Conservation (phyloP, 1,140 invertebrate genomes). For the Hermetia illucens region DNA sequence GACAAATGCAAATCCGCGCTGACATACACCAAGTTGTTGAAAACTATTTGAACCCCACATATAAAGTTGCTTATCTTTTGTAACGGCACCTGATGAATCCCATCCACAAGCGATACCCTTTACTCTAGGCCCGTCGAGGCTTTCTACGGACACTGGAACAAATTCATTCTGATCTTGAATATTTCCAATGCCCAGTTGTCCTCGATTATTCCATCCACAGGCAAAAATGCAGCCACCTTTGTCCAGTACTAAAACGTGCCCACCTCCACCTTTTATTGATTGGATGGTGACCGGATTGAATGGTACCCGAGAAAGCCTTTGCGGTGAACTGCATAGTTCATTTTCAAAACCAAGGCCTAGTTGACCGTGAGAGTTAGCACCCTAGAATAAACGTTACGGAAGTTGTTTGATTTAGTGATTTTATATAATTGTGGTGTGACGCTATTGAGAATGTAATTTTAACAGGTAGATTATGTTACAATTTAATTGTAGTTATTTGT, state of each 20-base stretch:
- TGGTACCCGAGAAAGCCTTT: slow-evolving; percentile 35
- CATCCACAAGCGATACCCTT: slow-evolving; percentile 51
- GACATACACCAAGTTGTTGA: slow-evolving; percentile 52
- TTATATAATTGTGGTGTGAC: too few species aligned
- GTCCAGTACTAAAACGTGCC: slow-evolving; percentile 55
- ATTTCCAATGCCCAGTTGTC: slow-evolving; percentile 51
- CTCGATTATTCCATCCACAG: slow-evolving; percentile 78
- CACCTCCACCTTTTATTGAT: slow-evolving; percentile 57
- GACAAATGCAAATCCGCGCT: slow-evolving; percentile 32
- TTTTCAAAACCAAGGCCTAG: slow-evolving; percentile 49
- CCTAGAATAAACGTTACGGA: too few species aligned
- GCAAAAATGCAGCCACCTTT: slow-evolving; percentile 52
- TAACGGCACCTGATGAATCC: slow-evolving; percentile 53
- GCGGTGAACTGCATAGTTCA: slow-evolving; percentile 49
- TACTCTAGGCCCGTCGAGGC: slow-evolving; percentile 28
- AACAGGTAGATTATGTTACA: too few species aligned
- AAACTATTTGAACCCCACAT: slow-evolving; percentile 63
- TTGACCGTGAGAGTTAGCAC: slow-evolving; percentile 75
- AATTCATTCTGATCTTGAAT: slow-evolving; percentile 19
- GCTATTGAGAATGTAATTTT: too few species aligned
- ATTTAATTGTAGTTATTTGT: too few species aligned
- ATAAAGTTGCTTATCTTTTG: slow-evolving; percentile 45
- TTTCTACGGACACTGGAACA: slow-evolving; percentile 18
- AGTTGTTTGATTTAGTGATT: too few species aligned
- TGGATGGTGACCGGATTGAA: slow-evolving; percentile 34